These are phyloP conservation scores for Didymodactylos carnosus DNA, from an alignment of 2,888 invertebrate genomes.

Conservation along the genomic window DNA sequence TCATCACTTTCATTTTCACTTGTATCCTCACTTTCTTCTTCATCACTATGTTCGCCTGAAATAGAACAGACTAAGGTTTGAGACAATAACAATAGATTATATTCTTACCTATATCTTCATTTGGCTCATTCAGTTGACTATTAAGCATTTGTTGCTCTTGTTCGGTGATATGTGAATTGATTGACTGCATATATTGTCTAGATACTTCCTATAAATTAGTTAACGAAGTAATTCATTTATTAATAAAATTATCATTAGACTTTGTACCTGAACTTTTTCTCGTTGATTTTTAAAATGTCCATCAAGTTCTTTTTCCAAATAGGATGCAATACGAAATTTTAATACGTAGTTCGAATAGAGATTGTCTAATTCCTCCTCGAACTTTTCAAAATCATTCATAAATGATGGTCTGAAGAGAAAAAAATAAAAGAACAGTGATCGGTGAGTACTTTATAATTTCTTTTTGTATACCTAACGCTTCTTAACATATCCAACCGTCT, in stretches of 20 bases:
- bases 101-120: background rate
- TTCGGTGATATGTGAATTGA: background rate
- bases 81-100: no score
- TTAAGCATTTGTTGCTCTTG: background rate
- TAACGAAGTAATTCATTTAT: background rate
- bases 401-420: conserved; percentile 57
- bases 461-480: conserved; percentile 54
- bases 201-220: background rate
- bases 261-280: conserved; percentile 48
- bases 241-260: background rate
- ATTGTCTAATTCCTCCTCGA: conserved; percentile 61
- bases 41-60: conserved; percentile 6
- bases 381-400: conserved; percentile 73
- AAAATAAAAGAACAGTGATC: background rate
- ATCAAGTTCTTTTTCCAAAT: conserved; percentile 63
- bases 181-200: background rate
- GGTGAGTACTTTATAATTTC: background rate
- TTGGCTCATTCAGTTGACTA: background rate
- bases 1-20: conserved; percentile 6
- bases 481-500: conserved; percentile 76
- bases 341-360: conserved; percentile 69
- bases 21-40: conserved; percentile 1
- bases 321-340: conserved; percentile 65
- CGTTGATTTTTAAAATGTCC: conserved; percentile 57
- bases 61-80: no score